A percentile compares a stretch with the other conserved stretches of the same genome.
Evolutionary conservation across 1,140 invertebrate genomes (phyloP).

Genomic region (Polypedilum pembai): DNA sequence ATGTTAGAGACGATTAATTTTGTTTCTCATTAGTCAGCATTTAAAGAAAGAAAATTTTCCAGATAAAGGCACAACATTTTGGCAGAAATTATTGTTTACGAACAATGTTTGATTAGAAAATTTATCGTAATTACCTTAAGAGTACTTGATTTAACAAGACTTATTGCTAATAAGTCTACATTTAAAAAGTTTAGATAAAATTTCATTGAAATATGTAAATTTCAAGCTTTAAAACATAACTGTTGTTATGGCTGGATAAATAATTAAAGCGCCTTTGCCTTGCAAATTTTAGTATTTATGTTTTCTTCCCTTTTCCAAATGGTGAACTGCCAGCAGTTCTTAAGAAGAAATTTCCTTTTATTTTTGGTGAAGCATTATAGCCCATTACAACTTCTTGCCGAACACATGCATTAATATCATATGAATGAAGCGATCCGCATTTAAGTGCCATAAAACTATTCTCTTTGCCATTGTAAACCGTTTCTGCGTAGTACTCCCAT

Average conservation of each 20-base stretch:
- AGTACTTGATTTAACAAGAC: too few species aligned
- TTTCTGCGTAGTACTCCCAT: constrained; percentile 54
- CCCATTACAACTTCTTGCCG: constrained; percentile 38
- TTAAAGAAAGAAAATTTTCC: background rate
- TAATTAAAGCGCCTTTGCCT: too few species aligned
- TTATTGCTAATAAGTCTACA: too few species aligned
- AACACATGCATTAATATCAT: constrained; percentile 35
- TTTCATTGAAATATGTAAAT: too few species aligned
- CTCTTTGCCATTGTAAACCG: constrained; percentile 45
- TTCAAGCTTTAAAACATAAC: too few species aligned
- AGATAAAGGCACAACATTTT: too few species aligned
- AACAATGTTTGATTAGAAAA: too few species aligned
- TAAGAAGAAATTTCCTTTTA: constrained; percentile 40
- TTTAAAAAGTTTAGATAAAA: too few species aligned
- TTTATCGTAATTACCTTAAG: too few species aligned
- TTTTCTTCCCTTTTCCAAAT: constrained; percentile 32
- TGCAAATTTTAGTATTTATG: too few species aligned
- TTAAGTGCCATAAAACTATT: constrained; percentile 37
- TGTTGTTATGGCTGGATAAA: too few species aligned
- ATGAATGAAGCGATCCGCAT: constrained; percentile 35
- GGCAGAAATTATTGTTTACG: too few species aligned
- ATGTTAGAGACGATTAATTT: background rate
- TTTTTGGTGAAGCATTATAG: constrained; percentile 32
- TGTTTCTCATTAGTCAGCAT: background rate
- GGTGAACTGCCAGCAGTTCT: constrained; percentile 35